Conservation (phyloP, 2,113 vertebrate species). For the Rhinopomastus cyanomelas region DNA sequence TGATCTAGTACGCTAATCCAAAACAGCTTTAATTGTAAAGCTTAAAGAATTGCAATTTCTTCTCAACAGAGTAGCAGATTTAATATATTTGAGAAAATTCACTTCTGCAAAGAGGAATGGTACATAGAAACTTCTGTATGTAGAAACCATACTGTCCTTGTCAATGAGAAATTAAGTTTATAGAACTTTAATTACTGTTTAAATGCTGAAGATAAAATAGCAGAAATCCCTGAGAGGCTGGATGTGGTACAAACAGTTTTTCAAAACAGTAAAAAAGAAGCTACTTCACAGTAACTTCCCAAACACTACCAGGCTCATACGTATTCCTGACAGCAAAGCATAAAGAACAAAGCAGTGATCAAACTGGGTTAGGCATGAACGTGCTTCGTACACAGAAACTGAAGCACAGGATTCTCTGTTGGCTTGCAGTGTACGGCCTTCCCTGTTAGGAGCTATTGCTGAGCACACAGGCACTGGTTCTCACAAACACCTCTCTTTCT, state of each 20-base stretch:
- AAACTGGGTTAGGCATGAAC: background rate
- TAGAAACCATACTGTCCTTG: background rate
- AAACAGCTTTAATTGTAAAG: background rate
- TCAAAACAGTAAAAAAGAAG: background rate
- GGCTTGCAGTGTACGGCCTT: background rate
- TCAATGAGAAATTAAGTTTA: background rate
- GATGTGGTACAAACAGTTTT: background rate
- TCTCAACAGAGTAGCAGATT: background rate
- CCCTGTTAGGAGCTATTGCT: background rate
- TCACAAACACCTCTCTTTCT: background rate
- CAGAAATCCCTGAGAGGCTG: background rate
- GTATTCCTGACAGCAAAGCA: background rate
- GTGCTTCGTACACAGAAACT: too few species aligned
- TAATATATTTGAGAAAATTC: background rate
- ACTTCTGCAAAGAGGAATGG: background rate
- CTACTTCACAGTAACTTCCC: background rate
- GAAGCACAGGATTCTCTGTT: background rate
- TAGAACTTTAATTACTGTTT: background rate
- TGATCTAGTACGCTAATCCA: background rate
- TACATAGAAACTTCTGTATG: background rate
- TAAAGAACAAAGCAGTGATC: background rate
- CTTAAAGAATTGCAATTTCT: background rate
- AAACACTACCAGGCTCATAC: fast-evolving
- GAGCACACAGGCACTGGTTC: background rate
- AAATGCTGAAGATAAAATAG: background rate